Conservation (phyloP, 2,888 invertebrate species). For the Mythimna loreyi region DNA sequence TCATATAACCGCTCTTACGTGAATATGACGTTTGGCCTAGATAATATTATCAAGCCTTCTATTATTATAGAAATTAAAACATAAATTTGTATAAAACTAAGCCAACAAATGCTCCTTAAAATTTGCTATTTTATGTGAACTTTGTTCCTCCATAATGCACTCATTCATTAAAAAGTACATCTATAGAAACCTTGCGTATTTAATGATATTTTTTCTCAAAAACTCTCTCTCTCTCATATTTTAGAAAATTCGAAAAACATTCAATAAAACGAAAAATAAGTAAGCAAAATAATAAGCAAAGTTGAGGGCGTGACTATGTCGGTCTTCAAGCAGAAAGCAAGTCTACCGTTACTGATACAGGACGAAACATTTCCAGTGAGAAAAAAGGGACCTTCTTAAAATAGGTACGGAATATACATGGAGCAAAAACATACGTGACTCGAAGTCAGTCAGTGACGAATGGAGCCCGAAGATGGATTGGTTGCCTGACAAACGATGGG, state of each 20-base stretch:
- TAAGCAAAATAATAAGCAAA: not conserved
- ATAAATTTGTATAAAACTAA: too few species aligned
- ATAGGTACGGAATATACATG: conserved; percentile 39
- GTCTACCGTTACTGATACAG: conserved; percentile 20
- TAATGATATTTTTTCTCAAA: too few species aligned
- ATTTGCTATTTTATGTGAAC: too few species aligned
- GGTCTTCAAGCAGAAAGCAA: conserved; percentile 14
- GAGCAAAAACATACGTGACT: conserved; percentile 62
- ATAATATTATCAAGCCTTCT: too few species aligned
- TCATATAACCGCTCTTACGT: too few species aligned
- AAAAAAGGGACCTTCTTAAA: conserved; percentile 31
- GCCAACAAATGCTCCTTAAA: too few species aligned
- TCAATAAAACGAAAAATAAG: conserved; percentile 24
- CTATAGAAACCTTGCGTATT: too few species aligned
- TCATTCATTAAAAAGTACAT: too few species aligned
- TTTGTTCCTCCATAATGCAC: too few species aligned
- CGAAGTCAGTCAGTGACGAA: conserved; percentile 74
- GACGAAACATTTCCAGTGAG: conserved; percentile 8
- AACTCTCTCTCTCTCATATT: too few species aligned
- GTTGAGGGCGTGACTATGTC: conserved; percentile 15
- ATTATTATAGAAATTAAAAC: too few species aligned
- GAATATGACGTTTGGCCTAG: too few species aligned
- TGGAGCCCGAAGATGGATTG: conserved; percentile 81
- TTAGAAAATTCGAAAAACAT: conserved; percentile 7
- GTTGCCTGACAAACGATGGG: conserved; percentile 80